These are phyloP conservation scores for Villa cingulata DNA, from an alignment of 2,888 invertebrate species.

Conservation along the genomic window DNA sequence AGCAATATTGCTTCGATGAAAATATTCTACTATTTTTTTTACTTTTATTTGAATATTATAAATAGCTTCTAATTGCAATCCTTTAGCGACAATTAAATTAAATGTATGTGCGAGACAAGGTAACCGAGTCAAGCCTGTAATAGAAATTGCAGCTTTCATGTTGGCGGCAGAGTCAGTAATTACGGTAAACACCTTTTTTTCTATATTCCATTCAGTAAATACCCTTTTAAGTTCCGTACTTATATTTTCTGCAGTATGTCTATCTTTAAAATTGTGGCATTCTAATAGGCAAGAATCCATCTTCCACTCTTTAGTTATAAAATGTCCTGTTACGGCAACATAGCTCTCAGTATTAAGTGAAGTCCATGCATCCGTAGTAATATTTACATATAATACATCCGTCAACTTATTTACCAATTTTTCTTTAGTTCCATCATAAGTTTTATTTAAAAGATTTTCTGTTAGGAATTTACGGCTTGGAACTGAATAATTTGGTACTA, in stretches of 20 bases:
- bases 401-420: constrained; percentile 8
- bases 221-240: constrained; percentile 2
- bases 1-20: no score
- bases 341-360: constrained; percentile 15
- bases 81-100: no score
- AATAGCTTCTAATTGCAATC: no score
- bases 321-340: no score
- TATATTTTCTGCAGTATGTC: constrained; percentile 15
- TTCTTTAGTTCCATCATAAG: constrained; percentile 11
- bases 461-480: constrained; percentile 18
- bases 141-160: constrained; percentile 17
- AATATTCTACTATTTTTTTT: no score
- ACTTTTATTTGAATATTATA: no score
- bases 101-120: no score
- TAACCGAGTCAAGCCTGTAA: constrained; percentile 12
- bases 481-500: constrained; percentile 18
- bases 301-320: no score
- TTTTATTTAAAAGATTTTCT: constrained; percentile 14
- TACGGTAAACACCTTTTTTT: no score
- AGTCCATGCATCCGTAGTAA: constrained; percentile 18
- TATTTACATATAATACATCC: constrained; percentile 4
- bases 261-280: constrained; percentile 10
- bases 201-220: neutral
- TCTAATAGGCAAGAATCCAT: no score
- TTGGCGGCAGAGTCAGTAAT: constrained; percentile 16